A percentile compares a stretch with the other conserved stretches of the same genome.
phyloP scores from a whole-genome alignment of 2,888 invertebrate genomes.

The Xylota sylvarum region DNA sequence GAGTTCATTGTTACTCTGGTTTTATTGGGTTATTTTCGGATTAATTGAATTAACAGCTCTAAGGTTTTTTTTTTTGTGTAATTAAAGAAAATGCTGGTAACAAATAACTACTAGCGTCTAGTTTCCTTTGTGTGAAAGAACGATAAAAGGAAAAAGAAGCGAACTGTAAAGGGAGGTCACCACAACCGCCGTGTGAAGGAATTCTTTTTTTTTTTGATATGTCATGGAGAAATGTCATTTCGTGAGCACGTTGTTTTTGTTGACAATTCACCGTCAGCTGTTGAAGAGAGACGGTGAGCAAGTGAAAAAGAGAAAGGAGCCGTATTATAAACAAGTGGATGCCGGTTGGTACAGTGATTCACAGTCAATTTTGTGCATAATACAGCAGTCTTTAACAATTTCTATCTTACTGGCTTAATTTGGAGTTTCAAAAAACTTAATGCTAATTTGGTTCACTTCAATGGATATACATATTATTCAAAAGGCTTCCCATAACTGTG shows the following conservation, averaged over 20 bases:
- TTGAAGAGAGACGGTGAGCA: neutral
- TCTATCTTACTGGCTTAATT: too few species aligned
- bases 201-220: constrained; percentile 26
- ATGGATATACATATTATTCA: too few species aligned
- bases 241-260: constrained; percentile 63
- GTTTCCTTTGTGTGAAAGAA: constrained; percentile 36
- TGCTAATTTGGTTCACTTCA: too few species aligned
- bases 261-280: constrained; percentile 45
- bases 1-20: constrained; percentile 79
- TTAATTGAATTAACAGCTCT: constrained; percentile 2
- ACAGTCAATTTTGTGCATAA: neutral
- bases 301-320: neutral
- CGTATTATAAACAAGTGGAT: constrained; percentile 25
- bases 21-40: neutral
- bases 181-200: constrained; percentile 3
- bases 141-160: constrained; percentile 15
- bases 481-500: too few species aligned
- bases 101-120: neutral
- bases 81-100: constrained; percentile 1
- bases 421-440: too few species aligned
- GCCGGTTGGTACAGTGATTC: constrained; percentile 7
- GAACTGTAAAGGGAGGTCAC: neutral
- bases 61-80: neutral
- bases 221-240: constrained; percentile 41
- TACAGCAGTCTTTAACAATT: too few species aligned